Evolutionary conservation across 1,140 invertebrate genomes (phyloP), one percentile per base, ranked within the genome.

Genomic region (Acyrthosiphon pisum): DNA sequence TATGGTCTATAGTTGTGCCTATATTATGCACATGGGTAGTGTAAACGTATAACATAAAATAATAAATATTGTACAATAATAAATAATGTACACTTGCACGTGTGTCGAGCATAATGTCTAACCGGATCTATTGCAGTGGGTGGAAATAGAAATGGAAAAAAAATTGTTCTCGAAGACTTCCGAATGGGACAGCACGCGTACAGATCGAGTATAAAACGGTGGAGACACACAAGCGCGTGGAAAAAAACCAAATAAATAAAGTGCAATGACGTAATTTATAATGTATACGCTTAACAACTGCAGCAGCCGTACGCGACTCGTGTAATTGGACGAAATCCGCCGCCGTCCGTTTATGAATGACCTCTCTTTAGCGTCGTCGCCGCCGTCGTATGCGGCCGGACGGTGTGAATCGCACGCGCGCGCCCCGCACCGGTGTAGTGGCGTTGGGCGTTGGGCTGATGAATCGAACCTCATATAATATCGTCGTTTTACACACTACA

Each of bases 291-390:
- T 37, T 83, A 83, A 76, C 60, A 83, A 83, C 18, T 91, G 18
- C 46, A 90, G 68, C 56, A 20, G 37, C n/a, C 1, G 89, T 35
- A 11, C 53, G 56, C 37, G 41, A 11, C 37, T 68, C 68, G 26
- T 37, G 50, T 26, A 46, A 91, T 91, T 76, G 68, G 26, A 92
- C 60, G 44, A 92, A 41, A 44, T 83, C 87, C 87, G 48, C 41
- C 86, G 86, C 89, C 56, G 90, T 44, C 23, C 26, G 90, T 91
- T 92, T 81, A 92, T 92, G 91, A 92, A 92, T 92, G 91, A 92
- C 91, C 91, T 92, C 68, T 92, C 91, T 35, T 50, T 9, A 86
- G 84, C 84, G 84, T 86, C 30, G 37, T n/a, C 35, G 56, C 35
- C 81, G 37, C 20, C 22, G 35, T 41, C 83, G 88, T 48, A 41